Percentiles rank a stretch among this genome's conserved stretches.
Evolutionary conservation across 2,797 vertebrate genomes (phyloP).

Genomic region (Dromococcyx pavoninus): DNA sequence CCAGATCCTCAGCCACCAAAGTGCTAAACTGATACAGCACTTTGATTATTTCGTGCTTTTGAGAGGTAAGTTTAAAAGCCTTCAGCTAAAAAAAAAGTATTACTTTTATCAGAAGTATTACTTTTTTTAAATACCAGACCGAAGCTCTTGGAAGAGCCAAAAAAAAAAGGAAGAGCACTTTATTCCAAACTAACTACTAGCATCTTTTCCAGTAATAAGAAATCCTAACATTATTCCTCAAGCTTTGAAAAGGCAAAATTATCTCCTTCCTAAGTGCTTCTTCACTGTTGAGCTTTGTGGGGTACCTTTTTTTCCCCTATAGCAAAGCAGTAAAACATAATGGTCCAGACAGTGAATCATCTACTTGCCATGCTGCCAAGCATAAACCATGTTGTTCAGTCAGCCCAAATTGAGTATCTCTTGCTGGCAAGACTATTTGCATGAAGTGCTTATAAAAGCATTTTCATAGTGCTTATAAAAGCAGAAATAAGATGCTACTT

Average conservation of each 20-base stretch:
- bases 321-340: slow-evolving; percentile 14
- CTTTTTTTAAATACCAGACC: neutral
- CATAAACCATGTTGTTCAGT: slow-evolving; percentile 25
- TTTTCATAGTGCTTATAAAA: slow-evolving; percentile 35
- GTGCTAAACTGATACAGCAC: neutral
- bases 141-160: neutral
- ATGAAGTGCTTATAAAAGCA: slow-evolving; percentile 29
- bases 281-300: neutral
- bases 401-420: slow-evolving; percentile 17
- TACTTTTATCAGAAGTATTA: neutral
- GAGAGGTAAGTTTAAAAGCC: slow-evolving; percentile 35
- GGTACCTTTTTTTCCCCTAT: neutral
- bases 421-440: slow-evolving; percentile 14
- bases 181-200: neutral
- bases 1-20: slow-evolving; percentile 25
- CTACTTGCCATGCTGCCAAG: slow-evolving; percentile 17
- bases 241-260: slow-evolving; percentile 36
- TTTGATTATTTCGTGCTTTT: neutral
- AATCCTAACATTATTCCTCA: neutral
- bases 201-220: neutral
- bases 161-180: neutral
- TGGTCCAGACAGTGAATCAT: slow-evolving; percentile 44
- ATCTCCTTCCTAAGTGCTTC: neutral
- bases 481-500: neutral
- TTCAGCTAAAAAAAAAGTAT: slow-evolving; percentile 17